Percentiles rank a stretch among this genome's conserved stretches.
phyloP scores from a whole-genome alignment of 2,797 vertebrate genomes.

The Scolopax rusticola region DNA sequence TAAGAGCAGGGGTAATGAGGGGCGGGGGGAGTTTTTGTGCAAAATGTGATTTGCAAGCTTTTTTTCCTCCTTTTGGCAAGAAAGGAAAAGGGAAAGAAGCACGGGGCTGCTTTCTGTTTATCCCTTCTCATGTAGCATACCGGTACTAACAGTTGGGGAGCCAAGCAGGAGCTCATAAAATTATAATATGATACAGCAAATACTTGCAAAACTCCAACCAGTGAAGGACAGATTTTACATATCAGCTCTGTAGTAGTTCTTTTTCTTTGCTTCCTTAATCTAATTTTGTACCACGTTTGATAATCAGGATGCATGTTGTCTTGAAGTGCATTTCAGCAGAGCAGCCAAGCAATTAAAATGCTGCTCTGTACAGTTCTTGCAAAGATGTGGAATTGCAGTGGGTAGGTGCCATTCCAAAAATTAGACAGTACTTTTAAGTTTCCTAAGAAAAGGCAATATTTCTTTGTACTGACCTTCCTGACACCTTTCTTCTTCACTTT shows the following conservation, averaged over 20 bases:
- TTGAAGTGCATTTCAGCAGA: slow-evolving; percentile 39
- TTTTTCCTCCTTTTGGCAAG: slow-evolving; percentile 15
- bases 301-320: neutral
- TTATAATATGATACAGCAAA: neutral
- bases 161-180: neutral
- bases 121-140: neutral
- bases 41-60: slow-evolving; percentile 14
- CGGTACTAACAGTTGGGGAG: slow-evolving; percentile 11
- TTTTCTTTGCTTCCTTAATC: neutral
- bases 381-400: slow-evolving; percentile 18
- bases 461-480: slow-evolving; percentile 83
- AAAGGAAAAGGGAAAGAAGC: neutral
- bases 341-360: slow-evolving; percentile 64
- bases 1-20: neutral
- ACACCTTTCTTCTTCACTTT: slow-evolving; percentile 81
- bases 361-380: slow-evolving; percentile 39
- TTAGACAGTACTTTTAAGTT: slow-evolving; percentile 66
- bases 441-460: slow-evolving; percentile 79
- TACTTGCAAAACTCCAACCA: slow-evolving; percentile 64
- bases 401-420: slow-evolving; percentile 54
- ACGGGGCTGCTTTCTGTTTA: neutral
- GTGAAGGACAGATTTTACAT: slow-evolving; percentile 30
- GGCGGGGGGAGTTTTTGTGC: neutral
- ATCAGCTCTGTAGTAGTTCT: neutral
- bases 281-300: slow-evolving; percentile 4